Conservation (phyloP, 2,888 invertebrate genomes). For the Eupeodes luniger region DNA sequence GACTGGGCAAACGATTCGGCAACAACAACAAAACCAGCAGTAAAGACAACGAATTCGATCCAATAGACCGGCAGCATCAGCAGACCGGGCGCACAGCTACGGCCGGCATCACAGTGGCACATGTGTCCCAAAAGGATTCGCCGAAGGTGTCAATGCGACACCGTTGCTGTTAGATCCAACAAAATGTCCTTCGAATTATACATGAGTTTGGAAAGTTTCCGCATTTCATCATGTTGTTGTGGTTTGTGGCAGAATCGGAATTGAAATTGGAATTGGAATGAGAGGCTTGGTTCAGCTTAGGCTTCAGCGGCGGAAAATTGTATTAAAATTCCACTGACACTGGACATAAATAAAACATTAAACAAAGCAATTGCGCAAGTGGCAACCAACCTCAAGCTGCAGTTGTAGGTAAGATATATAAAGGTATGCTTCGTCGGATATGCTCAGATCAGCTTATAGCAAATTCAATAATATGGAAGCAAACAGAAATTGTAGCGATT, state of each 20-base stretch:
- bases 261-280: neutral
- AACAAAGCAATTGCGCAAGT: conserved; percentile 75
- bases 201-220: conserved; percentile 70
- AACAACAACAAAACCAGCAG: conserved; percentile 11
- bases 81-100: conserved; percentile 3
- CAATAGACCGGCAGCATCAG: neutral
- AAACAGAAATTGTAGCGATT: conserved; percentile 23
- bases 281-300: conserved; percentile 30
- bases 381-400: conserved; percentile 30
- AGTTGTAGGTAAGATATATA: no score
- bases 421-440: neutral
- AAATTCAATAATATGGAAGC: conserved; percentile 20
- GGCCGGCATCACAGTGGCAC: neutral
- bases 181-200: conserved; percentile 75
- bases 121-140: conserved; percentile 66
- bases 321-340: conserved; percentile 72
- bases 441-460: neutral
- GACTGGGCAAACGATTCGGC: conserved; percentile 20
- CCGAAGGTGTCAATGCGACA: conserved; percentile 68
- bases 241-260: neutral
- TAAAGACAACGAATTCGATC: neutral
- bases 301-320: conserved; percentile 57
- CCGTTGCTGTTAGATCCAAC: conserved; percentile 41
- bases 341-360: conserved; percentile 76
- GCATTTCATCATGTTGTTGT: conserved; percentile 69